Evolutionary conservation across 2,797 vertebrate species (phyloP).

Genomic region (Atherinosoma microstoma): DNA sequence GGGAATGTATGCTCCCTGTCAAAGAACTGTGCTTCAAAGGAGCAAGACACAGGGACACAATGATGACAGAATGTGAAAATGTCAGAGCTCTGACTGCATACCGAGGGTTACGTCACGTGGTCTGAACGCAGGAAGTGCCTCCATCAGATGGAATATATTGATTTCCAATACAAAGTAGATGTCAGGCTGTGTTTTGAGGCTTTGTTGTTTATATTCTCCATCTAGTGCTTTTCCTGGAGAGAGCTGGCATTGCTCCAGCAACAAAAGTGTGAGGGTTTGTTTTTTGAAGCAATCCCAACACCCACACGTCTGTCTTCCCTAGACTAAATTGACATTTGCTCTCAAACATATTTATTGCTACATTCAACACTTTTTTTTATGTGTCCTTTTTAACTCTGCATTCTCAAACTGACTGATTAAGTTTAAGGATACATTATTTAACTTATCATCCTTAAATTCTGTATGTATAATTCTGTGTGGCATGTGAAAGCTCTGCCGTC

Average conservation of each 20-base stretch:
- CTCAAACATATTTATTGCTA: constrained; percentile 33
- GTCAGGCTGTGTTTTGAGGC: constrained; percentile 42
- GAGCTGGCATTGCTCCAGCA: constrained; percentile 23
- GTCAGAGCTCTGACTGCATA: constrained; percentile 30
- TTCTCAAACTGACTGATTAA: constrained; percentile 14
- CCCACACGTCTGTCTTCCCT: constrained; percentile 43
- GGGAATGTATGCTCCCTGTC: constrained; percentile 16
- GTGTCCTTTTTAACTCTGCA: neutral
- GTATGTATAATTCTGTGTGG: constrained; percentile 13
- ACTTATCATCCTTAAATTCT: constrained; percentile 33
- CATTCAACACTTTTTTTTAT: neutral
- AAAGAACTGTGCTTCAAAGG: constrained; percentile 50
- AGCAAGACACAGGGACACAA: constrained; percentile 33
- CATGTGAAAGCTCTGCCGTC: constrained; percentile 53
- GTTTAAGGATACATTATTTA: constrained; percentile 30
- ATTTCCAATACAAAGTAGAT: constrained; percentile 62
- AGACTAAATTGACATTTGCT: constrained; percentile 55
- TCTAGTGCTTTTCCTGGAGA: constrained; percentile 28
- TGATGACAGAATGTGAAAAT: constrained; percentile 58
- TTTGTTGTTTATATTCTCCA: constrained; percentile 57
- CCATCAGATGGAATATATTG: constrained; percentile 55
- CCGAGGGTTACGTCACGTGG: constrained; percentile 41
- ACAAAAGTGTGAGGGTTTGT: constrained; percentile 43
- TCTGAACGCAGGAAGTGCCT: constrained; percentile 48
- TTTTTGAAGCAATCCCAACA: constrained; percentile 53